These are phyloP conservation scores for Anomalospiza imberbis DNA, from an alignment of 2,797 vertebrate species.

Conservation along the genomic window DNA sequence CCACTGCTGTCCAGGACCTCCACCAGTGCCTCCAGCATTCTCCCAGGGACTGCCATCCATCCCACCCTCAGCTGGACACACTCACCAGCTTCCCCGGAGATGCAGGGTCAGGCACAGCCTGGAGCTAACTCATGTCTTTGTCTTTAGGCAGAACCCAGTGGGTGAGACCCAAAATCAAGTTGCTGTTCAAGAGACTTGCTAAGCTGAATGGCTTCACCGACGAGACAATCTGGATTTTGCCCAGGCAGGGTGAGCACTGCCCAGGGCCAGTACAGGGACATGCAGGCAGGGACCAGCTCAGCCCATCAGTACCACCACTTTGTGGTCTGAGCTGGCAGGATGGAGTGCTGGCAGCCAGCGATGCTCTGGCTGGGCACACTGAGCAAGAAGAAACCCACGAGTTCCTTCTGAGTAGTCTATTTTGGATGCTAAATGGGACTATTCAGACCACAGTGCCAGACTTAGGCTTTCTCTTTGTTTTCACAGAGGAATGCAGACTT, in stretches of 20 bases:
- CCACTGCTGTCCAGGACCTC: background rate
- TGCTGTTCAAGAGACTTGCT: background rate
- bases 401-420: background rate
- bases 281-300: background rate
- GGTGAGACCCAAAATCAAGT: background rate
- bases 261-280: fast-evolving
- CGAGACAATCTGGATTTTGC: background rate
- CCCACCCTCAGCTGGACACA: fast-evolving
- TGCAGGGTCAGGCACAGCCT: background rate
- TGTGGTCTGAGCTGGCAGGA: background rate
- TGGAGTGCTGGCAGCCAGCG: background rate
- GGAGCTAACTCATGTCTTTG: background rate
- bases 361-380: background rate
- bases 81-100: background rate
- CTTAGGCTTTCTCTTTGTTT: conserved; percentile 5
- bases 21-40: background rate
- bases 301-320: background rate
- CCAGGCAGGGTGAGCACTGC: conserved; percentile 32
- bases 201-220: background rate
- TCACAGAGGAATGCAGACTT: conserved; percentile 24
- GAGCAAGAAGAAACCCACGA: background rate
- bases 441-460: background rate
- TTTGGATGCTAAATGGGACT: background rate
- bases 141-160: background rate
- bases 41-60: background rate